These are phyloP conservation scores for Pseudomyrmex sp. DNA, from an alignment of 1,140 invertebrate species.

Conservation along the genomic window DNA sequence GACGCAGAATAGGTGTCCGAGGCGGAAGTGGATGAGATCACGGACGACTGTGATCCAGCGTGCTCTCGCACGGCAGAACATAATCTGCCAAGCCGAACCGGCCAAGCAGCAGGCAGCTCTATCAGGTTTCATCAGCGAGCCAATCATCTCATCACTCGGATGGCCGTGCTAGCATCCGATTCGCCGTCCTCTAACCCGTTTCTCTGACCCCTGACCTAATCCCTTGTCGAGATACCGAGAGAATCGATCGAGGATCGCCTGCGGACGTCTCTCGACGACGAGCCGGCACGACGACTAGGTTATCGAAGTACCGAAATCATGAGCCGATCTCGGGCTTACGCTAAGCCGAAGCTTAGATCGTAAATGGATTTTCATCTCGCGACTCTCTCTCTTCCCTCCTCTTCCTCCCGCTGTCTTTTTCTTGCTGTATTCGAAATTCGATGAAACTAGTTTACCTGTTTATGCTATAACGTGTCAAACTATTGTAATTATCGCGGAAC, in stretches of 20 bases:
- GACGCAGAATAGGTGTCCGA: slow-evolving; percentile 36
- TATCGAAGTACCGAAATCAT: slow-evolving; percentile 69
- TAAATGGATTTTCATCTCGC: slow-evolving; percentile 70
- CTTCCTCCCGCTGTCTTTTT: background rate
- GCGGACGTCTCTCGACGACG: slow-evolving; percentile 43
- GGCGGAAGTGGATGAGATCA: slow-evolving; percentile 76
- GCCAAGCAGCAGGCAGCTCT: slow-evolving; percentile 71
- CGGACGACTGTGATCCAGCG: slow-evolving; percentile 66
- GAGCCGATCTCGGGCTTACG: slow-evolving; percentile 54
- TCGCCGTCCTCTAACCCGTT: slow-evolving; percentile 74
- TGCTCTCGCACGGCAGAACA: slow-evolving; percentile 70
- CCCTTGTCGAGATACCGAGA: slow-evolving; percentile 61
- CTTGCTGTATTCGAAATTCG: background rate
- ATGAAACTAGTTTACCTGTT: slow-evolving; percentile 62
- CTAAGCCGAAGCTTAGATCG: slow-evolving; percentile 66
- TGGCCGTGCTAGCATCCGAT: slow-evolving; percentile 70
- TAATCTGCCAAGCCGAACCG: slow-evolving; percentile 66
- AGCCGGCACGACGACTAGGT: slow-evolving; percentile 51
- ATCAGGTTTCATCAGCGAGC: slow-evolving; percentile 82
- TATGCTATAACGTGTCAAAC: slow-evolving; percentile 62
- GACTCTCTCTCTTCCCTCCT: background rate
- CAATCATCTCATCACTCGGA: slow-evolving; percentile 82
- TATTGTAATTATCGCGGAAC: slow-evolving; percentile 66
- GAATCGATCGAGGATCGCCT: slow-evolving; percentile 69
- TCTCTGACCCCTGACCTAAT: slow-evolving; percentile 80